Evolutionary conservation across 1,140 invertebrate genomes (phyloP).

Genomic region (Brachionus rubens): DNA sequence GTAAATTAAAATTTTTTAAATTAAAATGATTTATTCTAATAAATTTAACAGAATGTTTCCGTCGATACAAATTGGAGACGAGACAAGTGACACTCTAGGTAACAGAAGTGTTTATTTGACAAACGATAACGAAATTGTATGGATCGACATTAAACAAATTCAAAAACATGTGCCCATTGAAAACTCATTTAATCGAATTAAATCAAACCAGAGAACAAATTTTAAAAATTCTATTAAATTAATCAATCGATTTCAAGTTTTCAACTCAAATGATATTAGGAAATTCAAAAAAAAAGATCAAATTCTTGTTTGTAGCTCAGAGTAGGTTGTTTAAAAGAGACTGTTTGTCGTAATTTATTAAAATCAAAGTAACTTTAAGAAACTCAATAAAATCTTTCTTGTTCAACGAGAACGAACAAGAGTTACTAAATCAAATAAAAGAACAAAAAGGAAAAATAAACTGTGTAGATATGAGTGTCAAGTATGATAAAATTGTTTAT

Average conservation of each 20-base stretch:
- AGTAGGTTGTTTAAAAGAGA: background rate
- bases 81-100: background rate
- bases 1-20: background rate
- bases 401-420: background rate
- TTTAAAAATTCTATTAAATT: conserved; percentile 4
- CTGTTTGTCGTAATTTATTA: no score
- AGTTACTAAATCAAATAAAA: background rate
- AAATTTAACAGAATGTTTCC: conserved; percentile 40
- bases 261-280: background rate
- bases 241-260: background rate
- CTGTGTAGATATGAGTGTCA: background rate
- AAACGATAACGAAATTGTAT: conserved; percentile 29
- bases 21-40: background rate
- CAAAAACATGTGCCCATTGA: background rate
- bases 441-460: conserved; percentile 1
- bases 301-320: background rate
- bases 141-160: background rate
- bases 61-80: conserved; percentile 1
- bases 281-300: conserved; percentile 26
- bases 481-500: background rate
- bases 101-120: conserved; percentile 15
- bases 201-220: background rate
- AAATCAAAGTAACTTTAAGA: no score
- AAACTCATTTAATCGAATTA: background rate
- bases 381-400: background rate